Evolutionary conservation across 2,113 vertebrate species (phyloP).

Genomic region (Hippoglossus stenolepis): DNA sequence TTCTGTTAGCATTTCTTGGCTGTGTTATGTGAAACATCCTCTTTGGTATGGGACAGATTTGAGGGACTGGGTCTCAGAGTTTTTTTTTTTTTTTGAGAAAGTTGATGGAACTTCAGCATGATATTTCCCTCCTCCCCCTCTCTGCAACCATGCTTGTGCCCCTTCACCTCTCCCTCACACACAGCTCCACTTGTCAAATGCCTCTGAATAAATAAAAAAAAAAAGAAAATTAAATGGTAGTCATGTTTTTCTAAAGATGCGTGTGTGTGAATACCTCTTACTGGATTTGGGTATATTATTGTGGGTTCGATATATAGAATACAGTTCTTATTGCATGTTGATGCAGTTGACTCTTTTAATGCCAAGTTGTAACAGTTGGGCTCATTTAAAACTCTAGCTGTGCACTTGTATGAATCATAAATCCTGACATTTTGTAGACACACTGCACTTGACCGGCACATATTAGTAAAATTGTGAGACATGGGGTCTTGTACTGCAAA

Average conservation of each 20-base stretch:
- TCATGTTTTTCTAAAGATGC: background rate
- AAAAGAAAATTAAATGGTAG: slow-evolving; percentile 65
- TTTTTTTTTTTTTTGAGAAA: slow-evolving; percentile 45
- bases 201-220: slow-evolving; percentile 95
- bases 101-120: slow-evolving; percentile 76
- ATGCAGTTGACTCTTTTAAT: no score
- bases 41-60: slow-evolving; percentile 87
- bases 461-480: background rate
- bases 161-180: slow-evolving; percentile 84
- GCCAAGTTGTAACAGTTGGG: no score
- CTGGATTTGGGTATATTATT: no score
- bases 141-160: slow-evolving; percentile 85
- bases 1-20: slow-evolving; percentile 89
- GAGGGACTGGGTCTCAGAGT: slow-evolving; percentile 85
- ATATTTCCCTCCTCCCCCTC: slow-evolving; percentile 63
- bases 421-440: no score
- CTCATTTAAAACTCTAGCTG: no score
- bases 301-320: no score
- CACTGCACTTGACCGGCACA: no score
- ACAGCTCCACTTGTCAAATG: slow-evolving; percentile 98
- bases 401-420: no score
- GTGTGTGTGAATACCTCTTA: background rate
- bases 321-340: no score
- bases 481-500: background rate
- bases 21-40: slow-evolving; percentile 90